Evolutionary conservation across 2,888 invertebrate genomes (phyloP), one percentile per base, ranked within the genome.

Genomic region (Xiphydria camelus): DNA sequence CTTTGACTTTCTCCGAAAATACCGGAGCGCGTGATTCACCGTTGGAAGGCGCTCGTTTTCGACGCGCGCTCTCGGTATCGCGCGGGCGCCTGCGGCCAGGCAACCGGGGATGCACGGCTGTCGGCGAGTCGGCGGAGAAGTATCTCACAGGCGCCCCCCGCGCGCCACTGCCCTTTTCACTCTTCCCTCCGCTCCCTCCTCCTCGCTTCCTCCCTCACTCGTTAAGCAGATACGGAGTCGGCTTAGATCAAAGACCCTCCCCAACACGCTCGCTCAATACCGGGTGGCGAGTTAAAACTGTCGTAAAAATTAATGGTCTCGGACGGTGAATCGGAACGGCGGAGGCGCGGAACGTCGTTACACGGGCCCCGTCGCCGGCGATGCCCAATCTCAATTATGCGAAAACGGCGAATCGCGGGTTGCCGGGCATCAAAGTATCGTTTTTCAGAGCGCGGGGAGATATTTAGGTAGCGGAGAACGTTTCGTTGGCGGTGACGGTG

Each of bases 281-380:
- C 68, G 69, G 67, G 68, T 70, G 70, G 70, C 68, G 67, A 70
- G 68, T 63, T 64, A 66, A 70, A 66, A 70, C 64, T 68, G 68
- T 70, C 66, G 68, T 70, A 66, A 70, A 68, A 67, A 70, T 34
- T 29, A 29, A 29, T 12, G 15, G 29, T 29, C 14, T 12, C 12
- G n/a, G n/a, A n/a, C n/a, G n/a, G n/a, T n/a, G n/a, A n/a, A n/a
- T n/a, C n/a, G n/a, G n/a, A n/a, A n/a, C n/a, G n/a, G n/a, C n/a
- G n/a, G n/a, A n/a, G n/a, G n/a, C n/a, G n/a, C n/a, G n/a, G n/a
- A n/a, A n/a, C n/a, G n/a, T n/a, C n/a, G n/a, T n/a, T n/a, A n/a
- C n/a, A n/a, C n/a, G n/a, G n/a, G n/a, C n/a, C n/a, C n/a, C n/a
- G n/a, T n/a, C n/a, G n/a, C n/a, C n/a, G n/a, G n/a, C n/a, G n/a